Conservation (phyloP, 2,113 vertebrate species). For the Campylorhamphus procurvoides region DNA sequence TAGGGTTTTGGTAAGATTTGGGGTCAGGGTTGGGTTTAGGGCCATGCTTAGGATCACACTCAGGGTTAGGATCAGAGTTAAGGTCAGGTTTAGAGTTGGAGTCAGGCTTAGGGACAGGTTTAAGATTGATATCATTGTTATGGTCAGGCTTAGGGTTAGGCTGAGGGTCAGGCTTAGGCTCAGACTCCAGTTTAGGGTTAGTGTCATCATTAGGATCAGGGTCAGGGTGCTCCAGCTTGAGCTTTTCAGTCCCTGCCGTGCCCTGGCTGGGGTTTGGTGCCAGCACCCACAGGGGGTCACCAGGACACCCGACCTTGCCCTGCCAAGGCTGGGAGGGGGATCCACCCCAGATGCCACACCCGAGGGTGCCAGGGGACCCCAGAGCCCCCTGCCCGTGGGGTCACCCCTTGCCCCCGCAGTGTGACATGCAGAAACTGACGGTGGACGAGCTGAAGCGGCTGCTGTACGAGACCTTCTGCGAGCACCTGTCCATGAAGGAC, state of each 20-base stretch:
- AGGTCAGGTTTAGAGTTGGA: background rate
- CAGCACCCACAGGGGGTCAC: background rate
- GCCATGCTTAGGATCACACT: background rate
- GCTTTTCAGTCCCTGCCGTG: rapidly evolving
- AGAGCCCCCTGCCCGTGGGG: rapidly evolving
- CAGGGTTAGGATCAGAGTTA: background rate
- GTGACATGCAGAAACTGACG: conserved; percentile 97
- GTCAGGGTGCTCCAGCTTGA: background rate
- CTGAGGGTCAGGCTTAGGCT: background rate
- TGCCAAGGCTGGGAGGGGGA: background rate
- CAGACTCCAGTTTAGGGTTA: background rate
- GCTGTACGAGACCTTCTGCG: conserved; percentile 97
- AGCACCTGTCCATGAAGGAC: conserved; percentile 99
- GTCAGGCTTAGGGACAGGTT: background rate
- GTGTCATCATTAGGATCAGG: no score
- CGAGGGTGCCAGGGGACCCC: rapidly evolving
- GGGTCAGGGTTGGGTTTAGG: background rate
- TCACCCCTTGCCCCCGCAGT: conserved; percentile 69
- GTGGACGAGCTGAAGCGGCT: conserved; percentile 97
- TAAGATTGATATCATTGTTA: no score
- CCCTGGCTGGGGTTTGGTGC: rapidly evolving
- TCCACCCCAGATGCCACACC: background rate
- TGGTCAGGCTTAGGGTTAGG: background rate
- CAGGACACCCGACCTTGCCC: background rate
- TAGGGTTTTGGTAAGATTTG: background rate